Conservation (phyloP, 2,797 vertebrate genomes). For the Synanceia verrucosa region DNA sequence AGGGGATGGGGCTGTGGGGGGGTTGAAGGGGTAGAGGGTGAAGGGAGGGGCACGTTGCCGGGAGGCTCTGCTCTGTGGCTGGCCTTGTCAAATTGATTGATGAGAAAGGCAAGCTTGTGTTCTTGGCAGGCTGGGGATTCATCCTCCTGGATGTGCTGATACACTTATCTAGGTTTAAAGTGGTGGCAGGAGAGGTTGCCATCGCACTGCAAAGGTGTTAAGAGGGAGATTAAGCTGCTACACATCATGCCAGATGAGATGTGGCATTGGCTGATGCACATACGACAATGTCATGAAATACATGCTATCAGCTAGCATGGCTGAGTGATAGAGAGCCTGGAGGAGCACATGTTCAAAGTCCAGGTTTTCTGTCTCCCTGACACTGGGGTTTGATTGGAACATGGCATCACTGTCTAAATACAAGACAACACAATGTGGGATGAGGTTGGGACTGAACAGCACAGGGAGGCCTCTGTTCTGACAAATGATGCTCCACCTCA, state of each 20-base stretch:
- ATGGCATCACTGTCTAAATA: slow-evolving; percentile 18
- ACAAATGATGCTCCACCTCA: slow-evolving; percentile 41
- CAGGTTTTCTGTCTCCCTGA: slow-evolving; percentile 39
- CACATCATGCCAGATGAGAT: slow-evolving; percentile 68
- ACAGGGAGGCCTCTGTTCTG: slow-evolving; percentile 21
- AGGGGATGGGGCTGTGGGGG: slow-evolving; percentile 1
- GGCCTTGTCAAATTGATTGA: slow-evolving; percentile 82
- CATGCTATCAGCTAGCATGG: background rate
- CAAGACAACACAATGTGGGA: slow-evolving; percentile 19
- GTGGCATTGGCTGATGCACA: slow-evolving; percentile 39
- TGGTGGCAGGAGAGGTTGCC: slow-evolving; percentile 45
- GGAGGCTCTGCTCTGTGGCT: slow-evolving; percentile 67
- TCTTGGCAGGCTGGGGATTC: slow-evolving; percentile 73
- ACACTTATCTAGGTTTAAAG: slow-evolving; percentile 76
- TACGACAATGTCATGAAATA: slow-evolving; percentile 39
- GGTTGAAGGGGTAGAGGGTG: slow-evolving; percentile 12
- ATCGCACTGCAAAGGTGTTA: slow-evolving; percentile 68
- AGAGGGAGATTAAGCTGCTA: slow-evolving; percentile 72
- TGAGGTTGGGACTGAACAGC: background rate
- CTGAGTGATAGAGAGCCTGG: slow-evolving; percentile 9
- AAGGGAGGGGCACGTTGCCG: slow-evolving; percentile 53
- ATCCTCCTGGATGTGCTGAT: slow-evolving; percentile 75
- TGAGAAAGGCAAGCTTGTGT: slow-evolving; percentile 77
- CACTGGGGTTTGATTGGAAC: slow-evolving; percentile 33
- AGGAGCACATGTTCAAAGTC: slow-evolving; percentile 11